Evolutionary conservation across 2,797 vertebrate species (phyloP), one percentile per base, ranked within the genome.

Genomic region (Trematomus bernacchii): DNA sequence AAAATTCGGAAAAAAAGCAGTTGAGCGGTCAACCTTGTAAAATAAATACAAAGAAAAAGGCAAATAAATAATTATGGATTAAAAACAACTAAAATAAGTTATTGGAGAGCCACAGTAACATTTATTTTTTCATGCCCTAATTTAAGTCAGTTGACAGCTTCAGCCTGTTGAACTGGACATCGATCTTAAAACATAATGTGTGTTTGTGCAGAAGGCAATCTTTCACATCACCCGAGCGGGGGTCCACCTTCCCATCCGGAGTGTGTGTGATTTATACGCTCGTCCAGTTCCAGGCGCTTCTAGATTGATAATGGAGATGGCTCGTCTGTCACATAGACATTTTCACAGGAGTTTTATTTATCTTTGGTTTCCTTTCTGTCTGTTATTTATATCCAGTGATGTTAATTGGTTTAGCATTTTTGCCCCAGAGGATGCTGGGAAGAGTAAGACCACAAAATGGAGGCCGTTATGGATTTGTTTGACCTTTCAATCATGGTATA

Each of bases 371-470:
- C 77, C 33, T 69, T 66, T 78, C 33, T 63, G 30, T 76, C 30
- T 78, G 33, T 86, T 68, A 88, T 90, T 91, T 88, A 82, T 84
- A n/a, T 64, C 4, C 51, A 63, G n/a, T 81, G 55, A 71, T 88
- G 71, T 77, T 63, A 70, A 76, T 46, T 63, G 48, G 51, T 78
- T 72, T 30, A 71, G 61, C 44, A 27, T 79, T 78, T 72, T 89
- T 64, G 60, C 62, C 71, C 37, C 16, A 60, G 58, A 71, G 57
- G 1, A 44, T 78, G 13, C 54, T 27, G 23, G 40, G 50, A 68
- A 62, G 68, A 54, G 16, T 63, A 4, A 66, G 60, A 52, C 8
- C 30, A 67, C 73, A 71, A 74, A 72, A 54, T 69, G 21, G 67
- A 21, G 55, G 33, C 3, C 27, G 7, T 13, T 60, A 44, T 79